A percentile compares a stretch with the other conserved stretches of the same genome.
Conservation (phyloP, 2,797 vertebrate species). For the Darevskia mixta region DNA sequence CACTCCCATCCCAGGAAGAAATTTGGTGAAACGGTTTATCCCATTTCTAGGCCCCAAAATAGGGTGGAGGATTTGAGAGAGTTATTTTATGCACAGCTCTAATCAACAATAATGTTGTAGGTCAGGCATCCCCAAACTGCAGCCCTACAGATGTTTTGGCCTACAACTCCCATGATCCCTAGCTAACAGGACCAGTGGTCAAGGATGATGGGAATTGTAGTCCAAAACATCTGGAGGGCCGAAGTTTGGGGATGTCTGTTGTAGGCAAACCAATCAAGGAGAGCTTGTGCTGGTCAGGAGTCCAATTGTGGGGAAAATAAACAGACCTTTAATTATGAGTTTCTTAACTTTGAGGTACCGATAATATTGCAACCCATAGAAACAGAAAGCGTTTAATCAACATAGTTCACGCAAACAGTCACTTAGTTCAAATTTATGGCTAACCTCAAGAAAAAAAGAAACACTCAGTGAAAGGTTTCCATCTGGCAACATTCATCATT, state of each 20-base stretch:
- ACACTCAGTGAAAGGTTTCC: slow-evolving; percentile 81
- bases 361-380: slow-evolving; percentile 79
- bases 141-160: too few relatives aligned
- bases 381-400: slow-evolving; percentile 81
- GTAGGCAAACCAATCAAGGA: slow-evolving; percentile 40
- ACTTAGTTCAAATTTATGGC: slow-evolving; percentile 79
- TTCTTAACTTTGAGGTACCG: slow-evolving; percentile 76
- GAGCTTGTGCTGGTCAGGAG: slow-evolving; percentile 30
- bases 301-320: slow-evolving; percentile 63
- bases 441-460: slow-evolving; percentile 73
- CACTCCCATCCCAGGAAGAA: background rate
- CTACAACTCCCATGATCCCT: too few relatives aligned
- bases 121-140: too few relatives aligned
- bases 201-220: too few relatives aligned
- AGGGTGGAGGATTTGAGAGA: background rate
- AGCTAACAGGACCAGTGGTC: too few relatives aligned
- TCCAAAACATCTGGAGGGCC: too few relatives aligned
- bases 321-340: slow-evolving; percentile 77
- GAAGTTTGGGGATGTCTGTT: too few relatives aligned
- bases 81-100: background rate
- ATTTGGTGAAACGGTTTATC: background rate
- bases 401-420: slow-evolving; percentile 69
- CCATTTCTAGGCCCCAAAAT: background rate
- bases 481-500: slow-evolving; percentile 81
- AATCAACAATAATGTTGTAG: background rate